A percentile compares a stretch with the other conserved stretches of the same genome.
These are phyloP conservation scores for Lasioglossum villosulum DNA, from an alignment of 2,888 invertebrate species.

Conservation along the genomic window DNA sequence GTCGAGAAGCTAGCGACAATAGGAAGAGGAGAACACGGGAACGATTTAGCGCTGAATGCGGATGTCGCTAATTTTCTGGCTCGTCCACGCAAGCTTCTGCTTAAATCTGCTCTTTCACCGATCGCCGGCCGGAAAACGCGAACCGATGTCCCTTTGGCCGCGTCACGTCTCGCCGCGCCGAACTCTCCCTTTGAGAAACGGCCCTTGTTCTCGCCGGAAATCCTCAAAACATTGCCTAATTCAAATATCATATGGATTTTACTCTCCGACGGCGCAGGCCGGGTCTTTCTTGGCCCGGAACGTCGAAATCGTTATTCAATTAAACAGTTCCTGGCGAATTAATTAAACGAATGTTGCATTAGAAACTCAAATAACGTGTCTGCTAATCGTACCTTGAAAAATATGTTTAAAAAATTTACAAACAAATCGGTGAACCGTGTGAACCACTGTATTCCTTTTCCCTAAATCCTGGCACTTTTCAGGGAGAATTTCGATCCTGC, in stretches of 20 bases:
- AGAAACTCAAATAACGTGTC: too few relatives aligned
- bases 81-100: conserved; percentile 77
- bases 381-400: too few relatives aligned
- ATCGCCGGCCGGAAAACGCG: conserved; percentile 63
- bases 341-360: too few relatives aligned
- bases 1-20: conserved; percentile 78
- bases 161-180: conserved; percentile 35
- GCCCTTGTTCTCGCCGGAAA: background rate
- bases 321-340: too few relatives aligned
- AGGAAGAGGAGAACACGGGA: conserved; percentile 73
- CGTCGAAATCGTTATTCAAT: too few relatives aligned
- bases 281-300: too few relatives aligned
- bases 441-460: background rate
- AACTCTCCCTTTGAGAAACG: conserved; percentile 12
- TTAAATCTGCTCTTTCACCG: conserved; percentile 66
- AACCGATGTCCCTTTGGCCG: conserved; percentile 52
- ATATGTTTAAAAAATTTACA: too few relatives aligned
- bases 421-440: too few relatives aligned
- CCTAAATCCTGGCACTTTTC: background rate
- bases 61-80: conserved; percentile 81
- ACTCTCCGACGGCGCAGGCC: too few relatives aligned
- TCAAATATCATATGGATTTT: background rate
- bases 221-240: background rate
- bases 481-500: background rate
- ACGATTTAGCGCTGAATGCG: conserved; percentile 78